Conservation (phyloP, 2,888 invertebrate species). For the Ochropleura leucogaster region DNA sequence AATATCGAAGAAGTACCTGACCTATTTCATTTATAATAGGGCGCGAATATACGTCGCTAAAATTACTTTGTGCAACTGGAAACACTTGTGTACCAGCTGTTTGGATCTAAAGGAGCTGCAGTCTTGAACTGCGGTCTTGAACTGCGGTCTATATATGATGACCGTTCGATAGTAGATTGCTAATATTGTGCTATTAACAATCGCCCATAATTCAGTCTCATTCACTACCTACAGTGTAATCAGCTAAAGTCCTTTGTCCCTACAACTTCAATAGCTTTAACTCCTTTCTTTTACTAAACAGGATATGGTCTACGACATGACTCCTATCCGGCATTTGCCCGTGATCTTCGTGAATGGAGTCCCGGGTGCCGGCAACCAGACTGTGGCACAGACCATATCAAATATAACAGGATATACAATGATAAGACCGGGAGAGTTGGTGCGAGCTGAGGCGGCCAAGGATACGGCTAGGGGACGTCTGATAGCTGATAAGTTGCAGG, state of each 20-base stretch:
- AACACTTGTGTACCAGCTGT: neutral
- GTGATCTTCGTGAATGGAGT: conserved; percentile 89
- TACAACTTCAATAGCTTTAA: neutral
- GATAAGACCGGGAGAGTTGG: conserved; percentile 87
- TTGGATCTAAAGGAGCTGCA: neutral
- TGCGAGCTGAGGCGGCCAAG: conserved; percentile 84
- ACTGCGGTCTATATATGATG: too few relatives aligned
- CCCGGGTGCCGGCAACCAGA: conserved; percentile 88
- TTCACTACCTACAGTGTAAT: neutral
- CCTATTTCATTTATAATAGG: neutral
- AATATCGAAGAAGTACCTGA: neutral
- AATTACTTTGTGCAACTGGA: neutral
- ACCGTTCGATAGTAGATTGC: too few relatives aligned
- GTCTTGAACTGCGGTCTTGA: neutral
- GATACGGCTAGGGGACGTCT: conserved; percentile 88
- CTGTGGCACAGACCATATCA: conserved; percentile 86
- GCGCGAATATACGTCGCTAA: neutral
- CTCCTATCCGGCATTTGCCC: conserved; percentile 84
- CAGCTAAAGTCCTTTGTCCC: neutral
- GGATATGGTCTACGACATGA: conserved; percentile 84
- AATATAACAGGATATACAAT: conserved; percentile 86
- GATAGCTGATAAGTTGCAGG: conserved; percentile 85
- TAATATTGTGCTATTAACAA: neutral
- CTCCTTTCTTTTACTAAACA: conserved; percentile 30
- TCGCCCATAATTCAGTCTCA: neutral